Conservation (phyloP, 1,140 invertebrate genomes). For the Meloidogyne chitwoodi region DNA sequence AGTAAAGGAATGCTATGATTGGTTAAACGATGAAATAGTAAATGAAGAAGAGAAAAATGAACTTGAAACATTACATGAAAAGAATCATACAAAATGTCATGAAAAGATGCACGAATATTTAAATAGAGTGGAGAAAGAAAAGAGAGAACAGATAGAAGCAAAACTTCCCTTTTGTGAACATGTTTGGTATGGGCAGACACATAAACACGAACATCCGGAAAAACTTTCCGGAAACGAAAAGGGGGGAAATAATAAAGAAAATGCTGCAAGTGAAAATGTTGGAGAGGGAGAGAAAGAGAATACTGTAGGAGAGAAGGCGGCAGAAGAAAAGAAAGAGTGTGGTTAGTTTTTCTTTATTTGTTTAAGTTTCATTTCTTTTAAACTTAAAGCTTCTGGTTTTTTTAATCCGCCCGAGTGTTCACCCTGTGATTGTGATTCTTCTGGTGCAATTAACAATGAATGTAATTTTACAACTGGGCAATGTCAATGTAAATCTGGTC, state of each 20-base stretch:
- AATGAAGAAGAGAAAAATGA: slow-evolving; percentile 31
- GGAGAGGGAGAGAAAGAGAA: background rate
- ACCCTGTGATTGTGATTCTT: no score
- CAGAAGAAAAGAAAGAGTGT: no score
- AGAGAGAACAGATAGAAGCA: slow-evolving; percentile 20
- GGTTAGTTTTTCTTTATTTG: no score
- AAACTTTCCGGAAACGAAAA: background rate
- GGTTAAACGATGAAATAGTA: slow-evolving; percentile 21
- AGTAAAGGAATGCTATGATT: slow-evolving; percentile 31
- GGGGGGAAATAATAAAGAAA: background rate
- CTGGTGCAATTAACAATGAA: no score
- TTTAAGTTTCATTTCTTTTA: no score
- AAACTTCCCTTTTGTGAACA: slow-evolving; percentile 29
- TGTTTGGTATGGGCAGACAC: slow-evolving; percentile 29
- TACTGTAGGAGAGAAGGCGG: no score
- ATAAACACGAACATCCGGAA: background rate
- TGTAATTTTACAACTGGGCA: no score
- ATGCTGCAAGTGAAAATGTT: background rate
- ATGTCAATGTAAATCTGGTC: no score
- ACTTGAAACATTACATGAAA: slow-evolving; percentile 20
- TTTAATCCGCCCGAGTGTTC: no score
- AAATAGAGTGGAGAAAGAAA: slow-evolving; percentile 12
- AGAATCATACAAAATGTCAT: slow-evolving; percentile 20
- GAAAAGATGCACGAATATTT: slow-evolving; percentile 17
- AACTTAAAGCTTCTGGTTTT: no score